Percentiles rank a stretch among this genome's conserved stretches.
phyloP scores from a whole-genome alignment of 1,140 invertebrate genomes.

The Zaprionus nigranus region DNA sequence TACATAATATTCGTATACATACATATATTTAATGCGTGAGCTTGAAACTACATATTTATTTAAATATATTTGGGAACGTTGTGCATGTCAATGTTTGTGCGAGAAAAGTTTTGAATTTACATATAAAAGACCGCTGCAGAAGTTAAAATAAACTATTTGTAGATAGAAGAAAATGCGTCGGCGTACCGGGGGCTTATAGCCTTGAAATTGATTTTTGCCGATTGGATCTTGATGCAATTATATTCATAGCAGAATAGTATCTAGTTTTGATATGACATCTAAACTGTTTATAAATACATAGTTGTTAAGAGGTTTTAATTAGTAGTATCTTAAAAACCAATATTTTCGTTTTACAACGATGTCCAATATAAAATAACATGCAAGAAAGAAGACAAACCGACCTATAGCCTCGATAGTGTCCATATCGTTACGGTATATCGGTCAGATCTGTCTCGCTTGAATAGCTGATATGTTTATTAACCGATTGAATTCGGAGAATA shows the following conservation, averaged over 20 bases:
- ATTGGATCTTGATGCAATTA: background rate
- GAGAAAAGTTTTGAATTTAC: background rate
- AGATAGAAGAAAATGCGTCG: background rate
- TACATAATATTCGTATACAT: constrained; percentile 27
- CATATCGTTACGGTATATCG: no score
- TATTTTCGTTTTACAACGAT: no score
- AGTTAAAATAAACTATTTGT: no score
- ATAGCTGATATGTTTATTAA: no score
- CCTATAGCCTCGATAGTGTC: no score
- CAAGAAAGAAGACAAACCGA: no score
- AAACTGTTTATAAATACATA: background rate
- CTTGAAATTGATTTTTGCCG: background rate
- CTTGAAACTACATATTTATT: background rate
- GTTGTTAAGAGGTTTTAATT: no score
- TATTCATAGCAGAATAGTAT: background rate
- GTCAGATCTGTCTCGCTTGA: no score
- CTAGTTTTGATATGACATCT: no score
- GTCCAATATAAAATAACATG: no score
- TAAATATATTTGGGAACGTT: background rate
- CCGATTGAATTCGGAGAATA: background rate
- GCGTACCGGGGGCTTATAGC: background rate
- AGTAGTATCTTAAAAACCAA: no score
- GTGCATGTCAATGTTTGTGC: background rate
- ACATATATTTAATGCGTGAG: constrained; percentile 1
- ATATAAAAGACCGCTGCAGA: background rate